Evolutionary conservation across 2,888 invertebrate species (phyloP), one percentile per base, ranked within the genome.

Genomic region (Drosophila infuscata): DNA sequence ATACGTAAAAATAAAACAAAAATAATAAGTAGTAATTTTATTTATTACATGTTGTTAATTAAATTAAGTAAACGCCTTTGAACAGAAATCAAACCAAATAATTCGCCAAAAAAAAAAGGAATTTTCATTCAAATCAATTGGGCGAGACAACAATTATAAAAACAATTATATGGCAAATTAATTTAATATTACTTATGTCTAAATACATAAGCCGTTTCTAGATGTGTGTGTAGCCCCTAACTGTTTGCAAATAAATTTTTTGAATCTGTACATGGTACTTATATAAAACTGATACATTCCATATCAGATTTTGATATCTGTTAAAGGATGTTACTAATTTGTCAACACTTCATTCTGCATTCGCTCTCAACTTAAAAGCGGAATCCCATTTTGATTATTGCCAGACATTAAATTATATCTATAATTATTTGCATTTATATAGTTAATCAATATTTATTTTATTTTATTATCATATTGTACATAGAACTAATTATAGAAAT

Each of bases 211-310:
- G 74, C 83, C 72, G 56, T 86, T 71, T 83, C 57, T 82, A 83
- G 74, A 71, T 71, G 58, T 77, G 73, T 70, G 73, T 70, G 76
- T 83, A 83, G 82, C 63, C 68, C 63, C 68, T 69, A 70, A 69
- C 74, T 76, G 69, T 78, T 87, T 75, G 79, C 82, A 70, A 83
- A 84, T 84, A 84, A 83, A 84, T 65, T 57, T 83, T 89, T 83
- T 57, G 70, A 81, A 81, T 81, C 84, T 88, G 59, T 68, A 75
- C 51, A 78, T 78, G 79, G 65, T 74, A 74, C 64, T 70, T 71
- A 77, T 77, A 58, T 49, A 36, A 48, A 61, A 43, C 60, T 52
- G 30, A 51, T 32, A 25, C 53, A 11, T n/a, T 53, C 12, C n/a
- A 57, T 35, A 41, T 43, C 36, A 46, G 43, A 20, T 59, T 49